Evolutionary conservation across 1,140 invertebrate genomes (phyloP), one percentile per base, ranked within the genome.

Genomic region (Calliopsis andreniformis): DNA sequence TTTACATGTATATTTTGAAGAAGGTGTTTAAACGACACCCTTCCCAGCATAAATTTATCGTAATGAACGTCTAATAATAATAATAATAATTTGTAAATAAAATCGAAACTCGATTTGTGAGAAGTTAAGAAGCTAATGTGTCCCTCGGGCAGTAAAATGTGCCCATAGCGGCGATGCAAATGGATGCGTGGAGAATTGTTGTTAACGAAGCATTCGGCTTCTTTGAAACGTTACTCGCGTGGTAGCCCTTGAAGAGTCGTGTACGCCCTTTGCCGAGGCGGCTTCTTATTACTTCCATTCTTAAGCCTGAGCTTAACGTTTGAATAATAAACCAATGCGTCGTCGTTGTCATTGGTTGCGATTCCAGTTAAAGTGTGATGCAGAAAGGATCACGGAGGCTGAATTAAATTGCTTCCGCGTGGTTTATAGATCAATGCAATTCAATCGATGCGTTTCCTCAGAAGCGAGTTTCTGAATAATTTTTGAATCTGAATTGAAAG

Each of bases 321-420:
- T 75, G 80, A 77, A 76, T 80, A 85, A 83, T 75, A 72, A 83
- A 83, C 67, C 56, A 59, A 39, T 32, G 3, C 1, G 25, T 55
- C 56, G 6, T 35, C 55, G 18, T 35, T 20, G 32, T n/a, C n/a
- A 23, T n/a, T 35, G 32, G 6, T n/a, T 4, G 18, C 18, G 8
- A 58, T 58, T 20, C 53, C 7, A 8, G 8, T 16, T 32, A 35
- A 35, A 58, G 20, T 10, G 28, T 18, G 25, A 3, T 10, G 12
- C 25, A 23, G 12, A 28, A 30, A 20, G 16, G 10, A 1, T 10
- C 51, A 12, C 12, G 25, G 14, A 28, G 2, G 10, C 20, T 7
- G 7, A 12, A 25, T 51, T 51, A 3, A 51, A 12, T 51, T 25
- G n/a, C 10, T 10, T 25, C 8, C 10, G 20, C 20, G n/a, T 25